Base-by-base conservation (phyloP, 2,888 invertebrate species). In the Polia nebulosa region DNA sequence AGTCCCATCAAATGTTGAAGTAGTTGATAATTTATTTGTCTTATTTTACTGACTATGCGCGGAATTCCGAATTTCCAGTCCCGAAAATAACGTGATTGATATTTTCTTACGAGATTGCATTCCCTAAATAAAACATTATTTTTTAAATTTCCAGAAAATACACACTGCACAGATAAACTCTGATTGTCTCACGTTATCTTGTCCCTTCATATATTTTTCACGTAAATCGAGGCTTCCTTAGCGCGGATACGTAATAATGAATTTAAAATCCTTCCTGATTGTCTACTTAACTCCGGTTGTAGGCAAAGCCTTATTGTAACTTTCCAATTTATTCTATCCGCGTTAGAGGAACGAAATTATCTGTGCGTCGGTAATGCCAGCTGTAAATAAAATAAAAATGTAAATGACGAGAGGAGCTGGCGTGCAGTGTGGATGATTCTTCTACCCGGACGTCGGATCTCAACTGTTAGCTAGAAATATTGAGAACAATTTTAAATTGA, bases 351-450 rank as follows among this genome's bases (percentile, higher is more conserved):
- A 70, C 70, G 67, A 81, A 83, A 82, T 82, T 82, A 85, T 86
- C 79, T 80, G 81, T 77, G 72, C 74, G 78, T 80, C 72, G 78
- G 72, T 72, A 83, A 78, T 83, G 84, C 80, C 76, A 81, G 84
- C 78, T 86, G 87, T 88, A 87, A 86, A 87, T 87, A 88, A 87
- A 86, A 88, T 88, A 87, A 88, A 88, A 88, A 88, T 88, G 88
- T 87, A 88, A 87, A 88, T 88, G 81, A 82, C 77, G 76, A 61
- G 66, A 68, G 73, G 76, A 57, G 70, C 78, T 66, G 73, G 69
- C 75, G 74, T 78, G 73, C 78, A 76, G 80, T 80, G 72, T 69
- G 76, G 81, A 81, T 78, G 84, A 85, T 81, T 81, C 80, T 83
- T 82, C 81, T 78, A 83, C 75, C 45, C 20, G 51, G 74, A 9